phyloP scores from a whole-genome alignment of 2,888 invertebrate species.

The Pristionchus mayeri region DNA sequence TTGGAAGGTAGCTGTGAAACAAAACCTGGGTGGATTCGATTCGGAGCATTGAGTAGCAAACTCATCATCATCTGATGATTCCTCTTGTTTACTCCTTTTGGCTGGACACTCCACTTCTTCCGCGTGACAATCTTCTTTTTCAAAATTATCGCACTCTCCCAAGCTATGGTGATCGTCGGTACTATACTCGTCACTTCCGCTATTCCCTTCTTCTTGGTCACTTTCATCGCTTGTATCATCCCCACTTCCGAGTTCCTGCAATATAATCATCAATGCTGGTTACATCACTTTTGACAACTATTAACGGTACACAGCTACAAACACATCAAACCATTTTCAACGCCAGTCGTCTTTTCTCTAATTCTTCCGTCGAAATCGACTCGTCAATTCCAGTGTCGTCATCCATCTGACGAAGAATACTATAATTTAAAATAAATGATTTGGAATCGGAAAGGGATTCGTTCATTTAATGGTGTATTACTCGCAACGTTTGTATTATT shows the following conservation, averaged over 20 bases:
- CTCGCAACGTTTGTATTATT: no score
- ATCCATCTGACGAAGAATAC: not conserved
- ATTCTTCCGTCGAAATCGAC: not conserved
- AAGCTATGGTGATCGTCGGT: not conserved
- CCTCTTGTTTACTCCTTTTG: not conserved
- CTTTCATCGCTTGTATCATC: not conserved
- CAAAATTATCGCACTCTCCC: not conserved
- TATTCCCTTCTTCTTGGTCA: not conserved
- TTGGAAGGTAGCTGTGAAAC: not conserved
- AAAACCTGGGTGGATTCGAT: not conserved
- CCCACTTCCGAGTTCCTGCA: not conserved
- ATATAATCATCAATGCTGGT: not conserved
- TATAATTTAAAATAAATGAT: no score
- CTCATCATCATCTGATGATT: no score
- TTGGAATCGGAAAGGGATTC: no score
- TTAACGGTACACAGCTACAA: no score
- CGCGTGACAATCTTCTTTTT: not conserved
- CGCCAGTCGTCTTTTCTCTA: not conserved
- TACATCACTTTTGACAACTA: no score
- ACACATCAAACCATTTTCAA: not conserved
- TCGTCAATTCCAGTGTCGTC: not conserved
- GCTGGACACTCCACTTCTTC: not conserved
- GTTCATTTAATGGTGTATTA: no score
- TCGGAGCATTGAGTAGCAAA: not conserved
- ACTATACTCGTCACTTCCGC: not conserved